These are phyloP conservation scores for Cichlasoma orientale DNA, from an alignment of 2,797 vertebrate genomes.

Conservation along the genomic window DNA sequence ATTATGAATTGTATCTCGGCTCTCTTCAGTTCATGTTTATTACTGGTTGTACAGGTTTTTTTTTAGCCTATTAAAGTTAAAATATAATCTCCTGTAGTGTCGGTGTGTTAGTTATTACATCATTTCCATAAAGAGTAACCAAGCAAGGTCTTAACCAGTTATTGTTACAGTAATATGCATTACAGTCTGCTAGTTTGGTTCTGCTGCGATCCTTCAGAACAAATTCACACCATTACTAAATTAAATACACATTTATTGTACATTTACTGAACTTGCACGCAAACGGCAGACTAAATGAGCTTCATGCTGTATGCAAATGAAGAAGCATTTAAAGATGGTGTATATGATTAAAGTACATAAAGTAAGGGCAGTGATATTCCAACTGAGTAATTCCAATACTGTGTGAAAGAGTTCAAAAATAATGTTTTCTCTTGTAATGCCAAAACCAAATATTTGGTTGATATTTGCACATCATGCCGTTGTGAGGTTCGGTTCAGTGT, in stretches of 20 bases:
- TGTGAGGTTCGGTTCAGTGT: background rate
- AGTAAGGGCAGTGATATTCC: too few relatives aligned
- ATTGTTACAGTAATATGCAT: background rate
- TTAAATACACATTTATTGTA: background rate
- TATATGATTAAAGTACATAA: too few relatives aligned
- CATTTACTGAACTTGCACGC: background rate
- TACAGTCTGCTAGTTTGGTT: background rate
- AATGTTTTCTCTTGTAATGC: background rate
- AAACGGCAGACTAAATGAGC: too few relatives aligned
- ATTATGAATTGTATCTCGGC: background rate
- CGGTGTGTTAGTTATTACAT: background rate
- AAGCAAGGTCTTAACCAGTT: background rate
- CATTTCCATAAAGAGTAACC: background rate
- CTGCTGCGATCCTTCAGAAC: background rate
- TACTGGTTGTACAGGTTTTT: background rate
- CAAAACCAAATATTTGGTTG: background rate
- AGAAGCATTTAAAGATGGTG: too few relatives aligned
- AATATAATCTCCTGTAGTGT: background rate
- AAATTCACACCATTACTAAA: background rate
- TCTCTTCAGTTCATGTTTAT: background rate
- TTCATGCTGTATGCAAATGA: too few relatives aligned
- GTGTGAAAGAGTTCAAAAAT: background rate
- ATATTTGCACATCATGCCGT: background rate
- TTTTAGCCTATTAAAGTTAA: background rate
- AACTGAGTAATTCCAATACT: background rate